Evolutionary conservation across 2,888 invertebrate species (phyloP).

Genomic region (Hymenopus coronatus): DNA sequence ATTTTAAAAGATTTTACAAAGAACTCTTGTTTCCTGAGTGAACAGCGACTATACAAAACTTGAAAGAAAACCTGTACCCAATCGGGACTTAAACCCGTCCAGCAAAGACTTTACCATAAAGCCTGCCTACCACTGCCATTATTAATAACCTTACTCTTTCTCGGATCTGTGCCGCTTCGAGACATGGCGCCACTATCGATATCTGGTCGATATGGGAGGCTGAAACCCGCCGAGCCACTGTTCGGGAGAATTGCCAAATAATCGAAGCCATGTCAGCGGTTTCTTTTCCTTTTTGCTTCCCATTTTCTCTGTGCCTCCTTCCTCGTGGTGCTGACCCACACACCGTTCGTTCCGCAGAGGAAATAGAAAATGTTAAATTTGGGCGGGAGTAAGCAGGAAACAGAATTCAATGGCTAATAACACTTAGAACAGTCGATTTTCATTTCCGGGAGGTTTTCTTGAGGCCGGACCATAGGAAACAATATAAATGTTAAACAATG

Average conservation of each 20-base stretch:
- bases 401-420: not conserved
- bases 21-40: too few relatives aligned
- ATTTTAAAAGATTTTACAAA: too few relatives aligned
- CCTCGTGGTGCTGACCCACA: not conserved
- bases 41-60: too few relatives aligned
- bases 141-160: not conserved
- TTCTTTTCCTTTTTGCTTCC: not conserved
- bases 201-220: not conserved
- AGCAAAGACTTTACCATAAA: too few relatives aligned
- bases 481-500: not conserved
- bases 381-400: not conserved
- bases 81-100: too few relatives aligned
- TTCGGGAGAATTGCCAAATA: not conserved
- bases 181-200: not conserved
- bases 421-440: not conserved
- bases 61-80: too few relatives aligned
- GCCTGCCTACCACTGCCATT: too few relatives aligned
- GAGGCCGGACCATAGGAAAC: not conserved
- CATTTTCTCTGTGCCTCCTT: not conserved
- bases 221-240: not conserved
- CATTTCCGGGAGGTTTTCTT: not conserved
- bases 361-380: not conserved
- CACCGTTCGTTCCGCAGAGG: not conserved
- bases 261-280: slow-evolving; percentile 1
- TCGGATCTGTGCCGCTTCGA: not conserved